Evolutionary conservation across 2,113 vertebrate species (phyloP).

Genomic region (Alligator sinensis): DNA sequence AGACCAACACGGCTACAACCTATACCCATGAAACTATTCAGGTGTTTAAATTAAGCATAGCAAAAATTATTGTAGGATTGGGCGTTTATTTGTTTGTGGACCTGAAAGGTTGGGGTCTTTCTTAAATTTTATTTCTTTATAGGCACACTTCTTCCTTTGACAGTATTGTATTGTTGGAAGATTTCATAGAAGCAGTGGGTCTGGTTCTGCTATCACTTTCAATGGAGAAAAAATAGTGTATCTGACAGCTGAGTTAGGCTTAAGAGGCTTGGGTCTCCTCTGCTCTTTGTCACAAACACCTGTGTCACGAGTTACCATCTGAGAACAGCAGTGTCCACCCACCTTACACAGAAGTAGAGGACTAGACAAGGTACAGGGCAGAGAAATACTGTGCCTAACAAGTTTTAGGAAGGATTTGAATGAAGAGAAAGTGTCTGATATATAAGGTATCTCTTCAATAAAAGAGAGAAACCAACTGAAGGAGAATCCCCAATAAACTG

Average conservation of each 20-base stretch:
- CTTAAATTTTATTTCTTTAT: neutral
- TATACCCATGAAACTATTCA: neutral
- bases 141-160: too few species aligned
- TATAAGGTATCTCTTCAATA: neutral
- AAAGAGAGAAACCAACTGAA: neutral
- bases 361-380: neutral
- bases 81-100: neutral
- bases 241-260: neutral
- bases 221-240: neutral
- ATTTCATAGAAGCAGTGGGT: neutral
- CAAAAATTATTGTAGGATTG: neutral
- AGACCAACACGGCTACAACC: too few species aligned
- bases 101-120: neutral
- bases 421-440: neutral
- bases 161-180: neutral
- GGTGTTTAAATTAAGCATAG: neutral
- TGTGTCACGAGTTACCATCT: neutral
- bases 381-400: neutral
- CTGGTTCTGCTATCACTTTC: neutral
- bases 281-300: neutral
- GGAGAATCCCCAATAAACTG: neutral
- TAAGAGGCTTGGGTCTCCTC: neutral
- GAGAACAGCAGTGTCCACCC: accelerated
- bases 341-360: neutral
- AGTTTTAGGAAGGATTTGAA: neutral